phyloP scores from a whole-genome alignment of 2,888 invertebrate genomes.

The Heteropelma amictum region DNA sequence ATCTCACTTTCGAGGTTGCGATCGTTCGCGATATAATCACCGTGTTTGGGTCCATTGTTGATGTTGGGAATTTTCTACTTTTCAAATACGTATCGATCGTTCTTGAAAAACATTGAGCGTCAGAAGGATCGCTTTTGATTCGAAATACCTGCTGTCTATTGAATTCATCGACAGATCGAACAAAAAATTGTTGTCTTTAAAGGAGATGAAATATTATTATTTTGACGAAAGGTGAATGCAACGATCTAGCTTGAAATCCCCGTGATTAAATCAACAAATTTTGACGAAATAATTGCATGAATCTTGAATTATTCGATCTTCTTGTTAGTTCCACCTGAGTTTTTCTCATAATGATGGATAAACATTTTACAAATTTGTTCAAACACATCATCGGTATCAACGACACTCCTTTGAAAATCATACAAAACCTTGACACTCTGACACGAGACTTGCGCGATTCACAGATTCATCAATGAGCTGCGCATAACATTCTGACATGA shows the following conservation, averaged over 20 bases:
- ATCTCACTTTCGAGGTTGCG: conserved; percentile 3
- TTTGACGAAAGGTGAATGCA: too few relatives aligned
- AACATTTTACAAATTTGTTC: neutral
- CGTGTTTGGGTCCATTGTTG: neutral
- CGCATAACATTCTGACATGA: neutral
- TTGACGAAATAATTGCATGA: too few relatives aligned
- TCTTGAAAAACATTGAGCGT: neutral
- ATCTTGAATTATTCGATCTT: too few relatives aligned
- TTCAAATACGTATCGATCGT: too few relatives aligned
- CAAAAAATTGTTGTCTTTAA: too few relatives aligned
- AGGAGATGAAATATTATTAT: too few relatives aligned
- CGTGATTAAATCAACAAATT: too few relatives aligned
- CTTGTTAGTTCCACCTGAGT: too few relatives aligned
- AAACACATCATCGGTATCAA: neutral
- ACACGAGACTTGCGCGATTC: conserved; percentile 54
- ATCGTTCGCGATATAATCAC: neutral
- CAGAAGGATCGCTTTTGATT: too few relatives aligned
- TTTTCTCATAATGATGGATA: neutral
- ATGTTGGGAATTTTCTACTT: neutral
- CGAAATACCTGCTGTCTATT: too few relatives aligned
- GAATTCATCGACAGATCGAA: too few relatives aligned
- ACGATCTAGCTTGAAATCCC: too few relatives aligned
- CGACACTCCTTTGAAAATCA: neutral
- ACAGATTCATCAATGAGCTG: conserved; percentile 51
- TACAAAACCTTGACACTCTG: conserved; percentile 39